Percentiles rank a stretch among this genome's conserved stretches.
Evolutionary conservation across 2,797 vertebrate genomes (phyloP).

Genomic region (Tangara arthus): DNA sequence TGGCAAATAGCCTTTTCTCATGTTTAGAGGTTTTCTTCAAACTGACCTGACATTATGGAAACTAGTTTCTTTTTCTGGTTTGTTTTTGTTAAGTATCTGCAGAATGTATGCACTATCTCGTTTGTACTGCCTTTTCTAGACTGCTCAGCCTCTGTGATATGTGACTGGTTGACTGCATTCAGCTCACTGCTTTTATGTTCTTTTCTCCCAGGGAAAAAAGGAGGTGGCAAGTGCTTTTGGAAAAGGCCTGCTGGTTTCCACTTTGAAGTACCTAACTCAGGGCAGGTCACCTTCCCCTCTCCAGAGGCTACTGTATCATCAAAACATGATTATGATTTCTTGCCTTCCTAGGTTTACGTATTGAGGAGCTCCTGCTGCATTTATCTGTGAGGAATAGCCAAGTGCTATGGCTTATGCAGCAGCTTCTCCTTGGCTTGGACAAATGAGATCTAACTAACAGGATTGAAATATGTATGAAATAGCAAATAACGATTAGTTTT

Average conservation of each 20-base stretch:
- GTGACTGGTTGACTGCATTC: neutral
- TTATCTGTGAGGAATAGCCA: neutral
- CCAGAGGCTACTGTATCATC: neutral
- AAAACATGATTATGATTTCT: accelerated
- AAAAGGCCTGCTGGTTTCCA: neutral
- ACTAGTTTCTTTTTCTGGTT: neutral
- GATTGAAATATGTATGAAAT: neutral
- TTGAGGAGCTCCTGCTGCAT: neutral
- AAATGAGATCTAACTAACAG: neutral
- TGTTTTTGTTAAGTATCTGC: neutral
- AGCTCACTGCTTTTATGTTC: neutral
- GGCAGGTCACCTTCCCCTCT: neutral
- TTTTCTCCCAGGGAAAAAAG: neutral
- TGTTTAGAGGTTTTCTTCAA: neutral
- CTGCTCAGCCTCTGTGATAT: neutral
- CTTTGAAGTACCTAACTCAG: neutral
- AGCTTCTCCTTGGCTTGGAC: neutral
- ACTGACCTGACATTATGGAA: neutral
- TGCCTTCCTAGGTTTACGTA: neutral
- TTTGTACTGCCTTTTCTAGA: neutral
- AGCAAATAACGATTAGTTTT: neutral
- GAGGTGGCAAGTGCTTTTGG: neutral
- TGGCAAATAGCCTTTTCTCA: neutral
- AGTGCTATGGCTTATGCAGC: neutral
- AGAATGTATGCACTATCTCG: neutral